Evolutionary conservation across 2,888 invertebrate genomes (phyloP).

Genomic region (Pyrrhosoma nymphula): DNA sequence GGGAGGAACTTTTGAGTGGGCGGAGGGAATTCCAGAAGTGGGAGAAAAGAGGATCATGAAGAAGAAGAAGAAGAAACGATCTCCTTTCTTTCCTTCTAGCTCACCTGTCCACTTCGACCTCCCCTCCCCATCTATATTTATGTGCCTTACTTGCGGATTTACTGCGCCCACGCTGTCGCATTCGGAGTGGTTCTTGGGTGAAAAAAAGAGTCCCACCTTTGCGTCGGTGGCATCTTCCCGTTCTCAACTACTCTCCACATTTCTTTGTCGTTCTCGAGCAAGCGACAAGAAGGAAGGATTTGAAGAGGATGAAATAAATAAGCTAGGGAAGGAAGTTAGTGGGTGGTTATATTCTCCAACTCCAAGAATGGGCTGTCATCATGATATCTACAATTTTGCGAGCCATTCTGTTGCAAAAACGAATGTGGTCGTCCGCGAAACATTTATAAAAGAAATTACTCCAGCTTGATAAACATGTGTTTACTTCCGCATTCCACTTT

Average conservation of each 20-base stretch:
- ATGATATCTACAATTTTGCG: no score
- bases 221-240: neutral
- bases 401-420: no score
- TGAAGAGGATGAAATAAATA: neutral
- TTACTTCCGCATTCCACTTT: no score
- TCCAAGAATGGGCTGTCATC: no score
- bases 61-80: neutral
- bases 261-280: neutral
- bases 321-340: neutral
- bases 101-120: neutral
- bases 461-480: no score
- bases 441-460: no score
- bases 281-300: neutral
- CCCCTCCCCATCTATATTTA: neutral
- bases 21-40: neutral
- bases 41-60: neutral
- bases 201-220: neutral
- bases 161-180: neutral
- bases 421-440: no score
- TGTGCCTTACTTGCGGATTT: constrained; percentile 4
- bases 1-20: neutral
- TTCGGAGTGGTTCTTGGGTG: neutral
- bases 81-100: neutral
- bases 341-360: no score
- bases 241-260: neutral